Conservation (phyloP, 2,113 vertebrate genomes). For the Epinephelus fuscoguttatus region DNA sequence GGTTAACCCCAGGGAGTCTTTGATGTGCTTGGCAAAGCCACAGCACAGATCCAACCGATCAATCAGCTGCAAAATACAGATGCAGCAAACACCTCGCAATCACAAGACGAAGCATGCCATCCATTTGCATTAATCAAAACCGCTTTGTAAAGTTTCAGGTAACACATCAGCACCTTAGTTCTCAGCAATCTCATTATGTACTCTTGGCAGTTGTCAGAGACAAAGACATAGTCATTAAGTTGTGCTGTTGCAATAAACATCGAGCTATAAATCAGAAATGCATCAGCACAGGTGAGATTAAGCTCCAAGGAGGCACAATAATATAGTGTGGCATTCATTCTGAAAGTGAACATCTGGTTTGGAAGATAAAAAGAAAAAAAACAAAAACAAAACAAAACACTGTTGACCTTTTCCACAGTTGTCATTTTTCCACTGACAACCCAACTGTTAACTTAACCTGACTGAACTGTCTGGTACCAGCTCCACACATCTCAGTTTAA, state of each 20-base stretch:
- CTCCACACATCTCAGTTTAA: not conserved
- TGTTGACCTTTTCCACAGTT: constrained; percentile 30
- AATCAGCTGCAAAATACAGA: constrained; percentile 55
- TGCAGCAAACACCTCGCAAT: constrained; percentile 57
- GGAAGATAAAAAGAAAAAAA: not conserved
- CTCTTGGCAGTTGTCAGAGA: constrained; percentile 53
- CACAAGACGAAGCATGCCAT: constrained; percentile 78
- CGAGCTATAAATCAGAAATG: constrained; percentile 53
- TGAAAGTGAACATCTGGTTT: constrained; percentile 57
- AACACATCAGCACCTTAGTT: constrained; percentile 43
- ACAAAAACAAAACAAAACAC: not conserved
- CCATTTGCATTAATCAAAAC: constrained; percentile 54
- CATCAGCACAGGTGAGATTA: not conserved
- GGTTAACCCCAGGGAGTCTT: constrained; percentile 63
- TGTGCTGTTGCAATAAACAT: constrained; percentile 56
- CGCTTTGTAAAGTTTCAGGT: constrained; percentile 50
- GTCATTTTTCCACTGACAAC: constrained; percentile 7
- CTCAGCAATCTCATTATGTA: constrained; percentile 38
- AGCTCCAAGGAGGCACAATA: constrained; percentile 2
- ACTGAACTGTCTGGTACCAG: not conserved
- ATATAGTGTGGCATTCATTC: constrained; percentile 21
- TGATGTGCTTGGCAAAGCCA: constrained; percentile 66
- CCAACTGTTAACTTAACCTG: not conserved
- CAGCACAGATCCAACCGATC: constrained; percentile 63
- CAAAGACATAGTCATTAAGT: constrained; percentile 64